These are phyloP conservation scores for Chromis chromis DNA, from an alignment of 2,797 vertebrate species.

Conservation along the genomic window DNA sequence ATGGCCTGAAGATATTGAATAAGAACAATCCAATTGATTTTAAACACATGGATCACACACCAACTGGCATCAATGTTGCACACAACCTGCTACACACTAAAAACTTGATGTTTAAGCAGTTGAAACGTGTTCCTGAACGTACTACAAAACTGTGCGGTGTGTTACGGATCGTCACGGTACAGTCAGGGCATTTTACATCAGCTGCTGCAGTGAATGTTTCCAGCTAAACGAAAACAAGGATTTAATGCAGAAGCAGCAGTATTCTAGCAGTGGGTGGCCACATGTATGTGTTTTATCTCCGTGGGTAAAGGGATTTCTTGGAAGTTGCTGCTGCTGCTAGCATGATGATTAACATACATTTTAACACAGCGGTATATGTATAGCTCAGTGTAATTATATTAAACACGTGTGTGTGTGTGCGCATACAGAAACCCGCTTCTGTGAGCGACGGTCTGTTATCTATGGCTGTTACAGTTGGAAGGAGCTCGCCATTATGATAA, in stretches of 20 bases:
- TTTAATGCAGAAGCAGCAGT: constrained; percentile 31
- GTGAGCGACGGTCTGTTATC: constrained; percentile 17
- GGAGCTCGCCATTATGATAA: constrained; percentile 50
- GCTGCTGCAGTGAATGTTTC: constrained; percentile 14
- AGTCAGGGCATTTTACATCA: constrained; percentile 18
- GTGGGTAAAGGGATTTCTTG: constrained; percentile 27
- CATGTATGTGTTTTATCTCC: constrained; percentile 39
- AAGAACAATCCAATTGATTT: too few species aligned
- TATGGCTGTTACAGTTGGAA: constrained; percentile 5
- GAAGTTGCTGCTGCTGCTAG: constrained; percentile 8
- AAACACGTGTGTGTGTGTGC: background rate
- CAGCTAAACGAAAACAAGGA: constrained; percentile 36
- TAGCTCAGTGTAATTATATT: background rate
- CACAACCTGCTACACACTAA: background rate
- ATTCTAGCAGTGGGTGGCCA: constrained; percentile 20
- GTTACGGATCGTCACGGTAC: background rate
- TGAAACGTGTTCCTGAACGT: background rate
- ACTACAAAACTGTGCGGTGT: background rate
- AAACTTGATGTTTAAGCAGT: too few species aligned
- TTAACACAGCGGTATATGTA: constrained; percentile 10
- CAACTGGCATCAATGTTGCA: background rate
- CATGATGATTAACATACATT: constrained; percentile 44
- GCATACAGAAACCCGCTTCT: background rate
- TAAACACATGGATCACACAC: too few species aligned
- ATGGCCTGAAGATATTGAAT: too few species aligned